A percentile compares a stretch with the other conserved stretches of the same genome.
These are phyloP conservation scores for Rhopalosiphum nymphaeae DNA, from an alignment of 2,888 invertebrate species.

Conservation along the genomic window DNA sequence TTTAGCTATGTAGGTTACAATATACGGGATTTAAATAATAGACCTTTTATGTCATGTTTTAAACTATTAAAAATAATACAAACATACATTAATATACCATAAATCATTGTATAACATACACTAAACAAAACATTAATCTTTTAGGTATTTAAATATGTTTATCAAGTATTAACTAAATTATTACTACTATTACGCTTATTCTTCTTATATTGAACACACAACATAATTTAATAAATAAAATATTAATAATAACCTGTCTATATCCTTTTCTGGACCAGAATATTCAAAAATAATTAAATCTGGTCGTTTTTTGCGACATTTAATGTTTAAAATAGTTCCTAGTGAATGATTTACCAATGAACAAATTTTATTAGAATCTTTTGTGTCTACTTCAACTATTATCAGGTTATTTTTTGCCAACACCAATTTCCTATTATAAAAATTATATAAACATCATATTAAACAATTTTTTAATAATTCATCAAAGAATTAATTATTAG, in stretches of 20 bases:
- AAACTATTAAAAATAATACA: not conserved
- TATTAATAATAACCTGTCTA: slow-evolving; percentile 82
- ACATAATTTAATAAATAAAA: not conserved
- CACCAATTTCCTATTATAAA: slow-evolving; percentile 79
- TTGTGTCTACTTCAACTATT: slow-evolving; percentile 84
- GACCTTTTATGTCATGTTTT: not conserved
- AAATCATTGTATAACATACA: not conserved
- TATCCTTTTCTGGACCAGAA: slow-evolving; percentile 83
- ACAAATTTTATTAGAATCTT: slow-evolving; percentile 79
- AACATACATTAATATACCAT: not conserved
- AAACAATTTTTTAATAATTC: not conserved
- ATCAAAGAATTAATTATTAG: slow-evolving; percentile 13
- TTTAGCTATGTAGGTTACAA: not conserved
- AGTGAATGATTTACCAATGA: slow-evolving; percentile 89
- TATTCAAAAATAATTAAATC: slow-evolving; percentile 98
- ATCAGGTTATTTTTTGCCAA: slow-evolving; percentile 89
- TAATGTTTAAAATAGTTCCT: slow-evolving; percentile 95
- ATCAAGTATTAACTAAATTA: not conserved
- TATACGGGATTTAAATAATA: not conserved
- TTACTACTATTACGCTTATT: not conserved
- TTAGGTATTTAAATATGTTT: not conserved
- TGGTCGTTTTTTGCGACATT: slow-evolving; percentile 94
- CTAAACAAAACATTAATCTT: not conserved
- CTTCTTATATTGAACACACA: not conserved
- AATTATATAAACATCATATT: not conserved